Percentiles rank a stretch among this genome's conserved stretches.
Conservation (phyloP, 1,140 invertebrate genomes). For the Periplaneta americana region DNA sequence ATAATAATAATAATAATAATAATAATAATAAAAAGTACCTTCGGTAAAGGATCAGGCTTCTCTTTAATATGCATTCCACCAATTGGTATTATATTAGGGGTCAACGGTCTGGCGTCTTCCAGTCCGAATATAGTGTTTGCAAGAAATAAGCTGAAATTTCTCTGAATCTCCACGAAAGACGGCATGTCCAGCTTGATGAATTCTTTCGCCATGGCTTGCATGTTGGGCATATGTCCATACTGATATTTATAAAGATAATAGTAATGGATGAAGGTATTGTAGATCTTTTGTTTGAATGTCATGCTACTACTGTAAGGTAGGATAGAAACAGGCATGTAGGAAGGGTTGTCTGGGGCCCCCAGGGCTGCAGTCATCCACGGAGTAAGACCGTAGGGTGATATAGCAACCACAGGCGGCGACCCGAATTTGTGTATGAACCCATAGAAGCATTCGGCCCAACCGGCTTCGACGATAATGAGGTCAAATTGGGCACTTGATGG, state of each 20-base stretch:
- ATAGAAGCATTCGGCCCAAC: background rate
- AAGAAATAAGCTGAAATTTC: conserved; percentile 54
- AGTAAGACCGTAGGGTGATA: background rate
- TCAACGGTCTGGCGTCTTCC: conserved; percentile 47
- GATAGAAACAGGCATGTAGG: conserved; percentile 48
- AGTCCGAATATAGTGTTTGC: conserved; percentile 56
- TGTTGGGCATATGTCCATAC: conserved; percentile 30
- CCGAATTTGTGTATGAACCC: background rate
- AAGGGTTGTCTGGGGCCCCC: conserved; percentile 48
- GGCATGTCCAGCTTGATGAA: conserved; percentile 51
- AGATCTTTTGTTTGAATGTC: conserved; percentile 38
- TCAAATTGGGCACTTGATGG: background rate
- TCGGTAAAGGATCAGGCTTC: conserved; percentile 42
- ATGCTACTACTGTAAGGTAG: conserved; percentile 48
- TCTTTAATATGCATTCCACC: conserved; percentile 54
- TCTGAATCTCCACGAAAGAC: conserved; percentile 46
- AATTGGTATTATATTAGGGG: conserved; percentile 57
- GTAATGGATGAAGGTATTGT: conserved; percentile 38
- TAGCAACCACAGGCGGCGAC: background rate
- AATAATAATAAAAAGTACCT: conserved; percentile 34
- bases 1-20: too few species aligned
- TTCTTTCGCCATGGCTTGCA: conserved; percentile 33
- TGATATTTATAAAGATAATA: conserved; percentile 34
- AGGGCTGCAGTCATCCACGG: conserved; percentile 24
- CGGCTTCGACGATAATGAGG: background rate